phyloP scores from a whole-genome alignment of 2,888 invertebrate species.

The Agriopis leucophaearia region DNA sequence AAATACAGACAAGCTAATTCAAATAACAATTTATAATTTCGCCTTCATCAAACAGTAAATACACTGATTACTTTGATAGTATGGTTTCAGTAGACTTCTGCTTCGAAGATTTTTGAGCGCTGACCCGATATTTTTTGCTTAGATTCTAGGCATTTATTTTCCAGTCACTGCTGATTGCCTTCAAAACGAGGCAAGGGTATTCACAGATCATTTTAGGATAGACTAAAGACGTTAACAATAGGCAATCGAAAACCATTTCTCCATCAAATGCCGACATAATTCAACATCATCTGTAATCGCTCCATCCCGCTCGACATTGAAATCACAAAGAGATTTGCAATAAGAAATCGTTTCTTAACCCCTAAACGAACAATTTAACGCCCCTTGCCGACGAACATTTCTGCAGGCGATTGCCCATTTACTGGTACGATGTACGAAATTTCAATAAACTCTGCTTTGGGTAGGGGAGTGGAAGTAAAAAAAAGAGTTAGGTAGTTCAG shows the following conservation, averaged over 20 bases:
- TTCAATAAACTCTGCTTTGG: slow-evolving; percentile 71
- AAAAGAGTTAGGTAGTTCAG: slow-evolving; percentile 22
- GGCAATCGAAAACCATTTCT: slow-evolving; percentile 16
- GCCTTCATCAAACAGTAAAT: too few relatives aligned
- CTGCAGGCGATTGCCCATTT: slow-evolving; percentile 78
- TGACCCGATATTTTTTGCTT: too few relatives aligned
- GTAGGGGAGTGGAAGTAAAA: slow-evolving; percentile 52
- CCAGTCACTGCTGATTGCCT: too few relatives aligned
- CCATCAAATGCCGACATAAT: slow-evolving; percentile 1
- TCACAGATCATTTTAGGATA: background rate
- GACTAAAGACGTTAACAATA: background rate
- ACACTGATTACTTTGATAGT: too few relatives aligned
- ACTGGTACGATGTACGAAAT: slow-evolving; percentile 74
- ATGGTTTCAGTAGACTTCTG: too few relatives aligned
- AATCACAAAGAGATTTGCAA: slow-evolving; percentile 64
- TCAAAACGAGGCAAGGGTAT: too few relatives aligned
- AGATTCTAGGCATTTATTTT: too few relatives aligned
- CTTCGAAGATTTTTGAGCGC: too few relatives aligned
- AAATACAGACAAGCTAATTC: too few relatives aligned
- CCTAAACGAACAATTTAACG: slow-evolving; percentile 73
- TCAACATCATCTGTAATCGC: slow-evolving; percentile 31
- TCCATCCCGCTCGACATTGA: slow-evolving; percentile 49
- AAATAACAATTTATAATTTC: too few relatives aligned
- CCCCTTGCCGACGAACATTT: slow-evolving; percentile 63
- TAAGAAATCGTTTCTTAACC: slow-evolving; percentile 61